Evolutionary conservation across 2,113 vertebrate species (phyloP).

Genomic region (Tiliqua scincoides): DNA sequence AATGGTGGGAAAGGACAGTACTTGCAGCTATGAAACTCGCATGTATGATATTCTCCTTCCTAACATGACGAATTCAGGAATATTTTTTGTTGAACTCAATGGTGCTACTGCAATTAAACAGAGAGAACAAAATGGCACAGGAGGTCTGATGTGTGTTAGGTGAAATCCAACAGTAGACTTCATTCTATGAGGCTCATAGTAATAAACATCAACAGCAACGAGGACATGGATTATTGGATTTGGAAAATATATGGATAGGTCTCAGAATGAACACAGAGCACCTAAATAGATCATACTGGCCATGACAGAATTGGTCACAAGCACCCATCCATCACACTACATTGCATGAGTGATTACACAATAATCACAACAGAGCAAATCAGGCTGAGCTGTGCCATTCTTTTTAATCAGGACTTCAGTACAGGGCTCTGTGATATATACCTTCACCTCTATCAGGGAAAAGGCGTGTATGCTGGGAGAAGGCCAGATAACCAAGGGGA

Average conservation of each 20-base stretch:
- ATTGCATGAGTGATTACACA: not conserved
- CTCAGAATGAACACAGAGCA: not conserved
- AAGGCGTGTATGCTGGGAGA: too few species aligned
- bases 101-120: not conserved
- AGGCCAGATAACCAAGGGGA: too few species aligned
- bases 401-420: not conserved
- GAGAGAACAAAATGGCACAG: not conserved
- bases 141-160: not conserved
- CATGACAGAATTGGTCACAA: constrained; percentile 8
- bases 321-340: not conserved
- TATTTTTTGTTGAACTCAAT: not conserved
- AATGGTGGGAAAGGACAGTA: not conserved
- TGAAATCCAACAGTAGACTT: not conserved
- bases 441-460: not conserved
- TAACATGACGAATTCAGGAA: not conserved
- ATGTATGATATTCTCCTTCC: not conserved
- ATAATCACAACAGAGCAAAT: constrained; percentile 12
- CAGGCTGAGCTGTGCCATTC: not conserved
- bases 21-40: not conserved
- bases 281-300: not conserved
- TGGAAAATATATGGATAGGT: not conserved
- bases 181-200: not conserved
- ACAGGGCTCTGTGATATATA: not conserved
- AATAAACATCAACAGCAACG: constrained; percentile 10
- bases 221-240: not conserved